phyloP scores from a whole-genome alignment of 2,113 vertebrate genomes.

The Elachura formosa region DNA sequence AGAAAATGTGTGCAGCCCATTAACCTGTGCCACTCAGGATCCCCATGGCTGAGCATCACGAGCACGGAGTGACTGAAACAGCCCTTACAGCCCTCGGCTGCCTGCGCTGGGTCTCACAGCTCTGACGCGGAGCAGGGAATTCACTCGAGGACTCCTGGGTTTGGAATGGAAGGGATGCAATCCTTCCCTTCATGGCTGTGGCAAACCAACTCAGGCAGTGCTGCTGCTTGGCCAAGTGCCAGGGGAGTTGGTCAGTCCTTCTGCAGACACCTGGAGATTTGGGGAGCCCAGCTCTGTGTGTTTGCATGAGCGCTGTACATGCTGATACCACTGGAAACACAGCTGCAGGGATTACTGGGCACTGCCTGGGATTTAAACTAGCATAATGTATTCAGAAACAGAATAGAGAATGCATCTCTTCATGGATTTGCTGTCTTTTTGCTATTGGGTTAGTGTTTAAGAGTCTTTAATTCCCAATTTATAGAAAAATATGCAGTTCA shows the following conservation, averaged over 20 bases:
- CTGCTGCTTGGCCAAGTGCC: neutral
- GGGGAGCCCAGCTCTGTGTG: neutral
- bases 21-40: neutral
- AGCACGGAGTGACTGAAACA: fast-evolving
- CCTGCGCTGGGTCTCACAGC: fast-evolving
- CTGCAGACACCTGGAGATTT: neutral
- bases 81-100: fast-evolving
- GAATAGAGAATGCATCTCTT: neutral
- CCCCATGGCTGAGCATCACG: neutral
- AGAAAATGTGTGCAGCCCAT: neutral
- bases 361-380: neutral
- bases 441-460: neutral
- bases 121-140: fast-evolving
- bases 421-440: neutral
- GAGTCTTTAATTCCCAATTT: neutral
- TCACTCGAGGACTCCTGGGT: fast-evolving
- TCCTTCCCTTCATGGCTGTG: neutral
- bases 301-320: neutral
- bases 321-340: neutral
- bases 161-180: neutral
- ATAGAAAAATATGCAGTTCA: neutral
- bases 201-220: fast-evolving
- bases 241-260: neutral
- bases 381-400: neutral
- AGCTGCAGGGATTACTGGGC: neutral